Base-by-base conservation (phyloP, 2,888 invertebrate species). In the Dryocosmus kuriphilus region DNA sequence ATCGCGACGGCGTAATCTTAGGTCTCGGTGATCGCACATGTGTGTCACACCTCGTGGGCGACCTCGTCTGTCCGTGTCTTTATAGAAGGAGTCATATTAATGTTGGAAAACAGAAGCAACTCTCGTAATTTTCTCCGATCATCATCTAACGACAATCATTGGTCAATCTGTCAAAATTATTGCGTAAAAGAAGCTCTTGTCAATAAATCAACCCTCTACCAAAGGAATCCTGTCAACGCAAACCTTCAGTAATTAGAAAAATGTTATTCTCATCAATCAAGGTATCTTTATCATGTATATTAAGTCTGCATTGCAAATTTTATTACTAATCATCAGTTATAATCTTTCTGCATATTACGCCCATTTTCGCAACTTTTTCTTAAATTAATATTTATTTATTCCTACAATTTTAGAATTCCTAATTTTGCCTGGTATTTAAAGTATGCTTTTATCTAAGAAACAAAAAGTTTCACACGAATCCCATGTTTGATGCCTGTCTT, bases 21-120 rank as follows among this genome's bases (percentile, higher is more conserved):
- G 79, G 81, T 83, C 78, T 81, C 79, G 82, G 81, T 83, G 74
- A 63, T 81, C 75, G 82, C 79, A 73, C 80, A 81, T 80, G 75
- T 79, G 76, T 81, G 82, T 81, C 82, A 65, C 80, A 79, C 80
- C 65, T 79, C 79, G 61, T 73, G 65, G 75, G 62, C 77, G 80
- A 71, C 82, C 82, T 82, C 79, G 82, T 79, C 73, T 51, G 30
- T 75, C 27, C n/a, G 38, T 30, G 11, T 38, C 61, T 38, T 41
- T 41, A 61, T 51, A 71, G 19, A 27, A 67, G 24, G 30, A 71
- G 67, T 51, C 71, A 71, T 51, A n/a, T 30, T 71, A n/a, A 27
- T 71, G n/a, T 51, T 46, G n/a, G 30, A 32, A 24, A 51, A 71
- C 71, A 71, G 71, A 71, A 71, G 71, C 71, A 32, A 71, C 51